Evolutionary conservation across 2,888 invertebrate species (phyloP).

Genomic region (Caenorhabditis sp.): DNA sequence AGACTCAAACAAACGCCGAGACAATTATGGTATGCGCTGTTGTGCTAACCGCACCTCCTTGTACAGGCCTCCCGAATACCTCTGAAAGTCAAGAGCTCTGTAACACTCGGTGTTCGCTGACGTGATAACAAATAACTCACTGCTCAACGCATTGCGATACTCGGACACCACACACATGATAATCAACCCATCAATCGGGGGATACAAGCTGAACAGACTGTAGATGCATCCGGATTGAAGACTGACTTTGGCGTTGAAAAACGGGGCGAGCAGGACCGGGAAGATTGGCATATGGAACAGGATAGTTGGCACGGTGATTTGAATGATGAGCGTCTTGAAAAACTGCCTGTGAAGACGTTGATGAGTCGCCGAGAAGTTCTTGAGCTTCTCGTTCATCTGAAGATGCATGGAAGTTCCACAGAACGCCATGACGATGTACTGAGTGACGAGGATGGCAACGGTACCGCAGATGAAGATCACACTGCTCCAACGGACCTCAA

Average conservation of each 20-base stretch:
- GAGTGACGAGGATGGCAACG: constrained; percentile 7
- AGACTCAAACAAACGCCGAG: too few relatives aligned
- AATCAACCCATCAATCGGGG: constrained; percentile 33
- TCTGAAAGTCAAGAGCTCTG: background rate
- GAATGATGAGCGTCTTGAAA: constrained; percentile 35
- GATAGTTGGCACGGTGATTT: constrained; percentile 33
- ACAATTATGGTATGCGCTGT: too few relatives aligned
- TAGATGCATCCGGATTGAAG: constrained; percentile 49
- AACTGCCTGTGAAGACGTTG: constrained; percentile 39
- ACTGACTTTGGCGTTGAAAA: constrained; percentile 25
- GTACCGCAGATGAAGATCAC: background rate
- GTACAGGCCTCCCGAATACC: background rate
- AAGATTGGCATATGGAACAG: constrained; percentile 40
- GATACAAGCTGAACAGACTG: constrained; percentile 41
- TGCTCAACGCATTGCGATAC: constrained; percentile 43
- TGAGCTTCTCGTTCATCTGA: constrained; percentile 36
- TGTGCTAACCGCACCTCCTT: background rate
- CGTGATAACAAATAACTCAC: constrained; percentile 17
- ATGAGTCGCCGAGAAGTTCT: constrained; percentile 29
- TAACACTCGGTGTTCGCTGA: background rate
- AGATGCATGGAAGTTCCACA: constrained; percentile 39
- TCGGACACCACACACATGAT: constrained; percentile 40
- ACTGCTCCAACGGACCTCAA: constrained; percentile 4
- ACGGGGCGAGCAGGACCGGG: constrained; percentile 33
- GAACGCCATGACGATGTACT: constrained; percentile 27